These are phyloP conservation scores for Cataglyphis altisquamis DNA, from an alignment of 2,888 invertebrate species.

Conservation along the genomic window DNA sequence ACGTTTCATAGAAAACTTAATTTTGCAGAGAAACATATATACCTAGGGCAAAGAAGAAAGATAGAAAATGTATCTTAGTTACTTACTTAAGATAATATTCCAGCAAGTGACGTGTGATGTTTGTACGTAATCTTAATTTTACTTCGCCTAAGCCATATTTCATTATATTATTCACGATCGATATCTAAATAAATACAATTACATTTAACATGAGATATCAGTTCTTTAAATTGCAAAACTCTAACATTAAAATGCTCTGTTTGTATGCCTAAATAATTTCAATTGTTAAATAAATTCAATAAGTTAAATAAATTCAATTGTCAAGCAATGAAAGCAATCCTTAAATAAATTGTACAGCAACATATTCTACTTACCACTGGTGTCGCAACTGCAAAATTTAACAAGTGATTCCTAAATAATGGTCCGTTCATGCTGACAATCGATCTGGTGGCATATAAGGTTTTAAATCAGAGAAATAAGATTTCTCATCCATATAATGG, in stretches of 20 bases:
- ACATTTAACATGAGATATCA: conserved; percentile 45
- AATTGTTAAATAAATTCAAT: no score
- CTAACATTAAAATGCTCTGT: conserved; percentile 45
- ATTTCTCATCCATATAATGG: background rate
- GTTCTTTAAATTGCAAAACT: conserved; percentile 37
- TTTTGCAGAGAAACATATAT: background rate
- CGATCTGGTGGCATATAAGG: conserved; percentile 89
- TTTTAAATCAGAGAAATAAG: background rate
- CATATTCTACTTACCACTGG: conserved; percentile 90
- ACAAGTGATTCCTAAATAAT: conserved; percentile 92
- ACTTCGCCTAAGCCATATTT: conserved; percentile 98
- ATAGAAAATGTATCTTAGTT: background rate
- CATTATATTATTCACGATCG: conserved; percentile 96
- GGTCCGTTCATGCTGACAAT: conserved; percentile 95
- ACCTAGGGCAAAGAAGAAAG: background rate
- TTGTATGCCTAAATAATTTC: conserved; percentile 39
- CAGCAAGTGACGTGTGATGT: conserved; percentile 95
- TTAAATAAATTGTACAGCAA: background rate
- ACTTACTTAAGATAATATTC: conserved; percentile 96
- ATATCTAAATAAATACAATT: conserved; percentile 90
- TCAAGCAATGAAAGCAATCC: conserved; percentile 20
- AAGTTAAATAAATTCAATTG: conserved; percentile 20
- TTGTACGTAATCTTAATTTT: conserved; percentile 95
- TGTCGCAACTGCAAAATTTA: conserved; percentile 94
- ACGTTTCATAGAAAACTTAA: background rate